A percentile compares a stretch with the other conserved stretches of the same genome.
Conservation (phyloP, 2,113 vertebrate species). For the Felis chaus region DNA sequence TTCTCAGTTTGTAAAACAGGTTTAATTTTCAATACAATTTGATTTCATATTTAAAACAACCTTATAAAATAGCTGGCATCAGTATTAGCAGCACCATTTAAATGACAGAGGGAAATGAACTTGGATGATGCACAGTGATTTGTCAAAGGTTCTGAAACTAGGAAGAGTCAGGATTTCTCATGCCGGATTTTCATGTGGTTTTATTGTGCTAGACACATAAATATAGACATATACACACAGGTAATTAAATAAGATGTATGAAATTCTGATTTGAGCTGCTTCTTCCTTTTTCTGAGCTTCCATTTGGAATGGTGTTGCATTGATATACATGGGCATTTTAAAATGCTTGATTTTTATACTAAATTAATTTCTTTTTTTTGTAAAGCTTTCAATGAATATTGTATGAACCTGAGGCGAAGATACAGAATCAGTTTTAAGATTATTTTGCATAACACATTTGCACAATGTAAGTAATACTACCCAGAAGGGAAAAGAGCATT, state of each 20-base stretch:
- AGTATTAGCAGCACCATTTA: background rate
- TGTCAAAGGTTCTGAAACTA: background rate
- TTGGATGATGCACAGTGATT: background rate
- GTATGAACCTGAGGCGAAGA: constrained; percentile 81
- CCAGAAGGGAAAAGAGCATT: constrained; percentile 78
- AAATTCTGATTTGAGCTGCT: background rate
- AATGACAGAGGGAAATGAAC: background rate
- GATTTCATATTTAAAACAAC: background rate
- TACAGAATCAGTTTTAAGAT: constrained; percentile 79
- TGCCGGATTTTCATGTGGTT: background rate
- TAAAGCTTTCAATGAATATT: constrained; percentile 79
- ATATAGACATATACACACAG: background rate
- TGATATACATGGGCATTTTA: constrained; percentile 57
- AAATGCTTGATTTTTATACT: constrained; percentile 77
- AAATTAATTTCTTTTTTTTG: constrained; percentile 81
- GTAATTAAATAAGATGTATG: background rate
- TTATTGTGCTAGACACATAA: background rate
- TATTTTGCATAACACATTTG: constrained; percentile 84
- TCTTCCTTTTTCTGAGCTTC: constrained; percentile 19
- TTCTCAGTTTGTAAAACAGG: background rate
- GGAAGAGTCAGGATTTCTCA: background rate
- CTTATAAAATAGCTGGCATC: background rate
- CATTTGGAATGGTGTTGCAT: constrained; percentile 51
- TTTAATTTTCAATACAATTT: background rate
- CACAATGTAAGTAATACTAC: constrained; percentile 78